Conservation (phyloP, 2,888 invertebrate genomes). For the Amblyjoppa proteus region DNA sequence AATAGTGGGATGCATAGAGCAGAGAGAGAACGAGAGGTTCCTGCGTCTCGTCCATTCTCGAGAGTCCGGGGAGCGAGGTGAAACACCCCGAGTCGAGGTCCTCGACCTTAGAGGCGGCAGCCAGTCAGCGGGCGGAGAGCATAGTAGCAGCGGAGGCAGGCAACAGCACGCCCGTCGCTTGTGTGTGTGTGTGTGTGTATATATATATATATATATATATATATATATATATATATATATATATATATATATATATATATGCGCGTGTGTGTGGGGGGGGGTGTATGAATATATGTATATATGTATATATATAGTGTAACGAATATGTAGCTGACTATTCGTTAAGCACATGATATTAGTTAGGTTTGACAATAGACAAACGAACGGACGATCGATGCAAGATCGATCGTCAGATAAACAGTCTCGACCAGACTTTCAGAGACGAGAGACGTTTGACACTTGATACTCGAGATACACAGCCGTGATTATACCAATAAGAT, state of each 20-base stretch:
- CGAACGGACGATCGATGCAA: too few relatives aligned
- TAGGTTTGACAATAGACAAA: too few relatives aligned
- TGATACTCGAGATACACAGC: too few relatives aligned
- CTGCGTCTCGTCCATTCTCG: slow-evolving; percentile 69
- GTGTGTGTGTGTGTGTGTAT: neutral
- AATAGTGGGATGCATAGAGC: slow-evolving; percentile 7
- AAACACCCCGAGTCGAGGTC: slow-evolving; percentile 73
- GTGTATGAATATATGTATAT: too few relatives aligned
- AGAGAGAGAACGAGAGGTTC: slow-evolving; percentile 52
- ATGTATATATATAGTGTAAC: too few relatives aligned
- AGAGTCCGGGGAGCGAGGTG: slow-evolving; percentile 69
- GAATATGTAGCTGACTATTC: too few relatives aligned
- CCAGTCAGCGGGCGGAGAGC: slow-evolving; percentile 57
- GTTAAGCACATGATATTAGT: too few relatives aligned
- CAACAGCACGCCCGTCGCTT: slow-evolving; percentile 38
- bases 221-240: neutral
- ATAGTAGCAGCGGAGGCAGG: slow-evolving; percentile 46
- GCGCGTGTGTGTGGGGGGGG: too few relatives aligned
- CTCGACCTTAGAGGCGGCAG: slow-evolving; percentile 70
- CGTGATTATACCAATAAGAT: too few relatives aligned
- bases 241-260: neutral
- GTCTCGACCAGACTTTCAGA: too few relatives aligned
- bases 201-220: slow-evolving; percentile 4
- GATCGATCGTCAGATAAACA: too few relatives aligned
- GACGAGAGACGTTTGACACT: too few relatives aligned